Percentiles rank a stretch among this genome's conserved stretches.
Evolutionary conservation across 2,797 vertebrate genomes (phyloP).

Genomic region (Ptychadena robeensis): DNA sequence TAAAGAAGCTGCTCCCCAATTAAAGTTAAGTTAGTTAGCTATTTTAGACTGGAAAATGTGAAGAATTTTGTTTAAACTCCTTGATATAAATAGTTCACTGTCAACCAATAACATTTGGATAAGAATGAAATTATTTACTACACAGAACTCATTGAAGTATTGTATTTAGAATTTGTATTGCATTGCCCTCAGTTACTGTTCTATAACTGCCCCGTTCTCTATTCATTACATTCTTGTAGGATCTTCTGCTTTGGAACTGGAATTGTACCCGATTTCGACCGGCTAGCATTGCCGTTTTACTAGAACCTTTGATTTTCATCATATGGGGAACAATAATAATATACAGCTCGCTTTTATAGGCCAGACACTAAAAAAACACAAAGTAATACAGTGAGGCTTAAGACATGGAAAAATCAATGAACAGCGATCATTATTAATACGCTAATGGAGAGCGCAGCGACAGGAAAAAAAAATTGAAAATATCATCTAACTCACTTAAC

Average conservation of each 20-base stretch:
- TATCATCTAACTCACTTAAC: constrained; percentile 72
- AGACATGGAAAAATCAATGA: constrained; percentile 74
- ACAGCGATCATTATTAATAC: constrained; percentile 79
- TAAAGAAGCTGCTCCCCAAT: too few relatives aligned
- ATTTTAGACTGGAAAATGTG: neutral
- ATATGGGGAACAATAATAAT: constrained; percentile 54
- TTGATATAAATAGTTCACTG: too few relatives aligned
- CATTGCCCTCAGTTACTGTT: neutral
- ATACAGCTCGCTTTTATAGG: constrained; percentile 59
- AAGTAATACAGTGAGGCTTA: constrained; percentile 69
- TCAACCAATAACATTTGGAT: too few relatives aligned
- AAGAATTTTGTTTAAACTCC: neutral
- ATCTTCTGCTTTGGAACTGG: constrained; percentile 61
- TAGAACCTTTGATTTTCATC: constrained; percentile 65
- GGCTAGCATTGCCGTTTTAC: constrained; percentile 41
- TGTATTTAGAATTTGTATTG: neutral
- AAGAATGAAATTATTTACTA: too few relatives aligned
- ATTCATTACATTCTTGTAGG: neutral
- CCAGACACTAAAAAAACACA: constrained; percentile 69
- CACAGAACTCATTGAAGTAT: neutral
- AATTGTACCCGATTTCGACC: constrained; percentile 65
- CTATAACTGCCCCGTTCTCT: neutral
- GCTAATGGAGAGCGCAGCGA: constrained; percentile 79
- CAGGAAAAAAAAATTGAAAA: constrained; percentile 73
- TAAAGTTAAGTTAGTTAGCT: too few relatives aligned